phyloP scores from a whole-genome alignment of 2,113 vertebrate genomes.

The Hemichromis elongatus region DNA sequence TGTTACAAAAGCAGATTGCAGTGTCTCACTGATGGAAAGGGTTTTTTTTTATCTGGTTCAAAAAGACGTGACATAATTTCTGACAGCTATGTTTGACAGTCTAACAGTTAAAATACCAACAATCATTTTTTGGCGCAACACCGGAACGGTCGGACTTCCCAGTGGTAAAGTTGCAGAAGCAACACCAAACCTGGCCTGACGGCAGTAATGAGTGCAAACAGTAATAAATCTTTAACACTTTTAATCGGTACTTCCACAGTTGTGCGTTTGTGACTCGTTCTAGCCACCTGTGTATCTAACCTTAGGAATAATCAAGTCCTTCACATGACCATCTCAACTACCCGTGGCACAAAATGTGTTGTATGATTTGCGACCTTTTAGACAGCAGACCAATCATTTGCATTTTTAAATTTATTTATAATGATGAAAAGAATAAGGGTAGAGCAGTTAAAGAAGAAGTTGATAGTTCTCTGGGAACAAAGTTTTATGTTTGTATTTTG shows the following conservation, averaged over 20 bases:
- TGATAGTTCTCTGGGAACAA: background rate
- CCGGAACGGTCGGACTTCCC: accelerated
- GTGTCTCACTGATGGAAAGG: background rate
- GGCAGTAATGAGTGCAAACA: background rate
- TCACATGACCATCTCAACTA: background rate
- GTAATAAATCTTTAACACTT: background rate
- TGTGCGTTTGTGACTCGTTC: background rate
- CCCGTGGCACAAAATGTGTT: background rate
- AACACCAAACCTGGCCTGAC: background rate
- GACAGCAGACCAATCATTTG: background rate
- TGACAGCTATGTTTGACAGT: background rate
- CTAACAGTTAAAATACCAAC: background rate
- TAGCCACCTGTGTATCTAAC: background rate
- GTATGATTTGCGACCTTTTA: background rate
- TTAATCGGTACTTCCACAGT: background rate
- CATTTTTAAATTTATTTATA: background rate
- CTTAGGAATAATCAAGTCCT: background rate
- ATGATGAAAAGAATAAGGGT: background rate
- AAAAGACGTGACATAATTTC: background rate
- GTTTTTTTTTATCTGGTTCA: background rate
- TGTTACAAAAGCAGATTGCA: background rate
- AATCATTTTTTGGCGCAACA: background rate
- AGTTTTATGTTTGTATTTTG: background rate
- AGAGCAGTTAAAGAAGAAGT: background rate
- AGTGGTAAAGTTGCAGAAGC: background rate